Conservation (phyloP, 1,140 invertebrate species). For the Steinernema feltiae region DNA sequence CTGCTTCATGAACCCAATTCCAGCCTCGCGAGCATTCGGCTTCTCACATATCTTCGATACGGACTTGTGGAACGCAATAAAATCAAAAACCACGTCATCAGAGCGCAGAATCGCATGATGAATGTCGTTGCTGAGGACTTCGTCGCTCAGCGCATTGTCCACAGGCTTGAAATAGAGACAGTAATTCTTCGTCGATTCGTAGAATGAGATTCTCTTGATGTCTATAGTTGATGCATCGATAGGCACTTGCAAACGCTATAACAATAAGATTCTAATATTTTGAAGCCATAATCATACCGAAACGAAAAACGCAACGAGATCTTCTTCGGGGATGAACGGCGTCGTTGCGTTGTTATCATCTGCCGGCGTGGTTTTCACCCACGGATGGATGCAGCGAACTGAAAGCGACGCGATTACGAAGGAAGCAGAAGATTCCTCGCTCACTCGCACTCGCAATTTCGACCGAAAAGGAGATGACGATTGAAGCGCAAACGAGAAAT, state of each 20-base stretch:
- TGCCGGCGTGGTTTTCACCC: not conserved
- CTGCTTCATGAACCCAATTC: not conserved
- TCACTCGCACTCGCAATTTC: no score
- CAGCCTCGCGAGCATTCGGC: not conserved
- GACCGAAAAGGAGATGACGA: no score
- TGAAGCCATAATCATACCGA: not conserved
- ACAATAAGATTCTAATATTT: not conserved
- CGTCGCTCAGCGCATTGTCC: not conserved
- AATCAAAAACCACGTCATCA: not conserved
- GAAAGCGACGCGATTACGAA: not conserved
- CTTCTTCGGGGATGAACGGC: not conserved
- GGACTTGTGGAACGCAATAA: not conserved
- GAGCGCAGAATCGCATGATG: not conserved
- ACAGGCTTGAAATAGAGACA: not conserved
- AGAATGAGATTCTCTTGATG: not conserved
- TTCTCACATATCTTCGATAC: not conserved
- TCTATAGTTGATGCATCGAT: no score
- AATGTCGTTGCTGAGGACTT: not conserved
- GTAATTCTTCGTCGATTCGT: not conserved
- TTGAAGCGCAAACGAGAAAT: no score
- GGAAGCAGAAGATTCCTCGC: not conserved
- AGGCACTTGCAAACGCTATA: no score
- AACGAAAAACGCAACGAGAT: not conserved
- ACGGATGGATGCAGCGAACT: not conserved
- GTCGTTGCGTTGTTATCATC: not conserved